Conservation (phyloP, 2,113 vertebrate species). For the Chroicocephalus ridibundus region DNA sequence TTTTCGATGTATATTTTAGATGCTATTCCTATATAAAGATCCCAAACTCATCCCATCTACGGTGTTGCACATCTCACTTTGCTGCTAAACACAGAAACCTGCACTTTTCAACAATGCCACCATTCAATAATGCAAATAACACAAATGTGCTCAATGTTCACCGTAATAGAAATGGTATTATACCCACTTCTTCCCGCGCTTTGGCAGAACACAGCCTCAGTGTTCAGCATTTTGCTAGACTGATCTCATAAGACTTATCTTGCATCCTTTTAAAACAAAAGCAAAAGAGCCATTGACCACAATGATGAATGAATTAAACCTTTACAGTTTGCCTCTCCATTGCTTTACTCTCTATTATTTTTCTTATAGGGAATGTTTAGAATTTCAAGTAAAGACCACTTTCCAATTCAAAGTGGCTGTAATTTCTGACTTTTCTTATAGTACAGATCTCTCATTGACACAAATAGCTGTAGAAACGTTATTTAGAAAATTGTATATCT, state of each 20-base stretch:
- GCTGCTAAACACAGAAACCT: neutral
- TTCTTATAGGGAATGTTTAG: neutral
- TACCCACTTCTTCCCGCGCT: neutral
- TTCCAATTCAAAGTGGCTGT: constrained; percentile 19
- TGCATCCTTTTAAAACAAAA: neutral
- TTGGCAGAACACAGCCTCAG: neutral
- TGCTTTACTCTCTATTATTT: neutral
- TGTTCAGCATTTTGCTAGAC: neutral
- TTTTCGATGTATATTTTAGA: neutral
- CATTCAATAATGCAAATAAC: neutral
- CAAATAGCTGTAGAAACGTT: constrained; percentile 19
- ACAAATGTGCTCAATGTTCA: neutral
- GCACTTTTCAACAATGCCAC: neutral
- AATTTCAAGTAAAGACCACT: neutral
- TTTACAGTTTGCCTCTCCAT: neutral
- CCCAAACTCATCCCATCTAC: neutral
- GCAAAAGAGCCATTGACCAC: neutral
- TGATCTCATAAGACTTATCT: neutral
- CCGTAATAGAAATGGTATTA: neutral
- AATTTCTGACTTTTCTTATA: neutral
- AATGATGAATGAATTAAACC: neutral
- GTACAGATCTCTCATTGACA: neutral
- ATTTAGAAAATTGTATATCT: constrained; percentile 36
- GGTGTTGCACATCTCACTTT: fast-evolving
- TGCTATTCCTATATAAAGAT: neutral